phyloP scores from a whole-genome alignment of 2,113 vertebrate genomes.

The Solea senegalensis region DNA sequence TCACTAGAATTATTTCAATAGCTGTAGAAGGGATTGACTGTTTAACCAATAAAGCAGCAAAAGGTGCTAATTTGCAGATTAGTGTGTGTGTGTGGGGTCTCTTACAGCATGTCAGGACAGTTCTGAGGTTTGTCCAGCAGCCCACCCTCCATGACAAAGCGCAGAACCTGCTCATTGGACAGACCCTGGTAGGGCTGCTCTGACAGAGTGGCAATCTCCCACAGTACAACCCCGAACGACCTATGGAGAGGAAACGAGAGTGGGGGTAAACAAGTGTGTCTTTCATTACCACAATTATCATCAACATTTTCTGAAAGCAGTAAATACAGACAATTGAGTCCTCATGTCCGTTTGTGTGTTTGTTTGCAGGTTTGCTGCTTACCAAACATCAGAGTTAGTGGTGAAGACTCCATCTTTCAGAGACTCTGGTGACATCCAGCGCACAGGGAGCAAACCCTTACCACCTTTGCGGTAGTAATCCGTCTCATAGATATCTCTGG shows the following conservation, averaged over 20 bases:
- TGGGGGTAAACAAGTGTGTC: not conserved
- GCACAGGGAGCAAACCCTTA: slow-evolving; percentile 94
- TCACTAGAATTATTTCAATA: slow-evolving; percentile 5
- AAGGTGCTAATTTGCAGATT: not conserved
- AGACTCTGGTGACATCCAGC: slow-evolving; percentile 99
- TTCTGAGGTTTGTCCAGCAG: slow-evolving; percentile 96
- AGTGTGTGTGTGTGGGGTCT: slow-evolving; percentile 12
- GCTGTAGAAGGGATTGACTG: not conserved
- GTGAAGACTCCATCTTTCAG: slow-evolving; percentile 99
- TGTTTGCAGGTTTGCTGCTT: slow-evolving; percentile 58
- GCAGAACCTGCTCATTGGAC: slow-evolving; percentile 98
- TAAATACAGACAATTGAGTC: not conserved
- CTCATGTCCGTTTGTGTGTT: not conserved
- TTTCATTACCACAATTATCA: not conserved
- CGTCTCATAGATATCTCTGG: slow-evolving; percentile 97
- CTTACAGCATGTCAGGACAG: slow-evolving; percentile 96
- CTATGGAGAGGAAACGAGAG: slow-evolving; percentile 62
- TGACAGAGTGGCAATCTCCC: slow-evolving; percentile 95
- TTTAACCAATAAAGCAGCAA: slow-evolving; percentile 4
- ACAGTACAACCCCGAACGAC: slow-evolving; percentile 97
- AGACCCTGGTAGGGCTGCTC: slow-evolving; percentile 98
- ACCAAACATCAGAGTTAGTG: slow-evolving; percentile 98
- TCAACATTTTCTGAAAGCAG: not conserved
- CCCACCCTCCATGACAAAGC: slow-evolving; percentile 98
- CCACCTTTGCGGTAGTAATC: slow-evolving; percentile 99